These are phyloP conservation scores for Hybos culiciformis DNA, from an alignment of 2,888 invertebrate genomes.

Conservation along the genomic window DNA sequence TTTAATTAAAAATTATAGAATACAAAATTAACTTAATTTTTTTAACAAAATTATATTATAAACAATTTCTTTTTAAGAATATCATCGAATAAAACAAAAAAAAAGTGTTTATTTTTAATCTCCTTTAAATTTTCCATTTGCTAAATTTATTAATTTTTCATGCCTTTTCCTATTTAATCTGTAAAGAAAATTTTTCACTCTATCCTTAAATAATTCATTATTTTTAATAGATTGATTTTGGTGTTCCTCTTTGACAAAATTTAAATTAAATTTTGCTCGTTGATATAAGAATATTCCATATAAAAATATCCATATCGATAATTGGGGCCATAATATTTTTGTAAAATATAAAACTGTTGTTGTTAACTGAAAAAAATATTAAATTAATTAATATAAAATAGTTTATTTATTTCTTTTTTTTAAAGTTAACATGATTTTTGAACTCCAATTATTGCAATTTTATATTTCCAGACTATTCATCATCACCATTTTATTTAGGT, in stretches of 20 bases:
- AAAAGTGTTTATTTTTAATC: not conserved
- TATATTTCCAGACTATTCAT: too few relatives aligned
- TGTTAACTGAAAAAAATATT: conserved; percentile 44
- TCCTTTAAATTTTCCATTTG: conserved; percentile 9
- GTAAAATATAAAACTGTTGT: conserved; percentile 76
- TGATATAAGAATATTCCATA: conserved; percentile 81
- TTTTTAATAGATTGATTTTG: not conserved
- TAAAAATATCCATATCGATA: conserved; percentile 82
- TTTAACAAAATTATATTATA: too few relatives aligned
- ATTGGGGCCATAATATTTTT: conserved; percentile 91
- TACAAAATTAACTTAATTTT: too few relatives aligned
- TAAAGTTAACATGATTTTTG: too few relatives aligned
- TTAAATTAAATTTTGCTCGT: conserved; percentile 23
- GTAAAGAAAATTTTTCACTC: conserved; percentile 10
- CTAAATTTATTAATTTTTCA: conserved; percentile 9
- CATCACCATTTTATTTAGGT: too few relatives aligned
- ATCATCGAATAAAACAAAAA: too few relatives aligned
- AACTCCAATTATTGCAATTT: too few relatives aligned
- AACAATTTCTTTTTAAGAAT: too few relatives aligned
- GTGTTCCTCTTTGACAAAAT: conserved; percentile 15
- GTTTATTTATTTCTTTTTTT: not conserved
- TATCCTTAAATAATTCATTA: conserved; percentile 6
- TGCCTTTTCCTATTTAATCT: conserved; percentile 7
- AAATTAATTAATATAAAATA: conserved; percentile 4
- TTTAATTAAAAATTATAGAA: too few relatives aligned